Base-by-base conservation (phyloP, 1,140 invertebrate genomes). In the Tyrophagus putrescentiae region DNA sequence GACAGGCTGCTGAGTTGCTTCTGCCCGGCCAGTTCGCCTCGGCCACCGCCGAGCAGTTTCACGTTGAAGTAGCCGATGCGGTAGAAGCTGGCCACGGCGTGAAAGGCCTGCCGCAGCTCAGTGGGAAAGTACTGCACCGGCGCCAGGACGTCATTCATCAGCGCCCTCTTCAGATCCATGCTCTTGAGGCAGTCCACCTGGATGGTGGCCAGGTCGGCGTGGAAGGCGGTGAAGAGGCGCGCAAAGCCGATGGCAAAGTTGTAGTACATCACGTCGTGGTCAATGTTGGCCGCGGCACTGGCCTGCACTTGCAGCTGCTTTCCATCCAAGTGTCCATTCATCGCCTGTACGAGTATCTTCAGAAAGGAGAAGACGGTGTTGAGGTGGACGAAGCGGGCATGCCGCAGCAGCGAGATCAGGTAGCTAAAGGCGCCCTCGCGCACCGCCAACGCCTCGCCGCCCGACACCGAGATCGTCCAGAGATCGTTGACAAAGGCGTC, bases 31-130 rank as follows among this genome's bases (percentile, higher is more conserved):
- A 13, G 13, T 21, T 39, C 36, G 13, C 13, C 36, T 39, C 36
- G 36, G 36, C 36, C 13, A 39, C 21, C 36, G 36, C 21, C 13
- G 36, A 39, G 13, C 36, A 39, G 13, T 21, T 39, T 21, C 36
- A 39, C 36, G 39, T 54, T 54, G 31, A 48, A 48, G 23, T 54
- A 54, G 25, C 52, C 52, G 39, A 54, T 54, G n/a, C 52, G 52
- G 39, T 54, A 54, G 27, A 34, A 25, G 39, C 11, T 33, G 25
- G 13, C 13, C 13, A 54, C n/a, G 11, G 13, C 9, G 18, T 34
- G 1, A 31, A 54, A 54, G 21, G 32, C 31, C 25, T 28, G n/a
- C 9, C 25, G 7, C 3, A 54, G 13, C 18, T 54, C 52, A 3
- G 13, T 21, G n/a, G 11, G n/a, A 33, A 54, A 13, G 27, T 32